A percentile compares a stretch with the other conserved stretches of the same genome.
These are phyloP conservation scores for Gymnorhina tibicen DNA, from an alignment of 2,113 vertebrate species.

Conservation along the genomic window DNA sequence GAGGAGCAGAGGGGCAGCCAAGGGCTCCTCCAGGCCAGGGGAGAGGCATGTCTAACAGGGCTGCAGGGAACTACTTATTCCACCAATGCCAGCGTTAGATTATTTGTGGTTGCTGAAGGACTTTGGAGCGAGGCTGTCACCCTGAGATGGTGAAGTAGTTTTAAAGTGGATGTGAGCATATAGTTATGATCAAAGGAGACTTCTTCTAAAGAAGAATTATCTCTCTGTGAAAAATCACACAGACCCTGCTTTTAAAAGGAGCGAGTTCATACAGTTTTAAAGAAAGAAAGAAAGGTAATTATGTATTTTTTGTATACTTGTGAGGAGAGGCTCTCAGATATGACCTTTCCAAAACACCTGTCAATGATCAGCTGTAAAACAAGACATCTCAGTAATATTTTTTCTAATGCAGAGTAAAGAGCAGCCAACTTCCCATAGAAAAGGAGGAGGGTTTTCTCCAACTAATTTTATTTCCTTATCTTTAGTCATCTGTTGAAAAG, in stretches of 20 bases:
- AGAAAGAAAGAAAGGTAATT: neutral
- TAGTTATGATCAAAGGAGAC: neutral
- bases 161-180: neutral
- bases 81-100: neutral
- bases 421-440: slow-evolving; percentile 37
- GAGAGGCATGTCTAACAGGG: neutral
- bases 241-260: neutral
- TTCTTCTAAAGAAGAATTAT: neutral
- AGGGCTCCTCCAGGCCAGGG: neutral
- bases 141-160: neutral
- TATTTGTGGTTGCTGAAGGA: neutral
- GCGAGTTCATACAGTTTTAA: neutral
- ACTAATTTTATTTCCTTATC: slow-evolving; percentile 66
- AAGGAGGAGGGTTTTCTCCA: slow-evolving; percentile 58
- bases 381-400: slow-evolving; percentile 21
- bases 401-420: slow-evolving; percentile 37
- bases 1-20: neutral
- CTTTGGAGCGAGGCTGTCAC: neutral
- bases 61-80: neutral
- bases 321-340: neutral
- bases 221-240: neutral
- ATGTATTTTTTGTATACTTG: neutral
- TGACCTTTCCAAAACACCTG: slow-evolving; percentile 5
- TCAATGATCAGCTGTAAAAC: neutral
- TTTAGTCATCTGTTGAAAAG: slow-evolving; percentile 62